Percentiles rank a stretch among this genome's conserved stretches.
Conservation (phyloP, 2,888 invertebrate species). For the Protodeltote pygarga region DNA sequence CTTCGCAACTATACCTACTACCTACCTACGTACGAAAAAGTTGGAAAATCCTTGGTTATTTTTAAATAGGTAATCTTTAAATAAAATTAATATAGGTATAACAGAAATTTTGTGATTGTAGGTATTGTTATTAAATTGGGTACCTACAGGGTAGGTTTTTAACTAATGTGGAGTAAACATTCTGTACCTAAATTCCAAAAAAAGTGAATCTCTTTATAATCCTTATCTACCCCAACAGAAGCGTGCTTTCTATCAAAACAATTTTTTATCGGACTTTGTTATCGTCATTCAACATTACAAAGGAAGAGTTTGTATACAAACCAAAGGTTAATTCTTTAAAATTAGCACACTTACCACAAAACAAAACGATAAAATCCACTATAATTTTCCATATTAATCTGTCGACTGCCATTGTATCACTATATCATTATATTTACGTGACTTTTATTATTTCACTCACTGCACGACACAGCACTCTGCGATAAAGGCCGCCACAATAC, state of each 20-base stretch:
- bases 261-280: slow-evolving; percentile 4
- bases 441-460: slow-evolving; percentile 16
- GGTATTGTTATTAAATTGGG: too few species aligned
- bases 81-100: too few species aligned
- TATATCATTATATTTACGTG: slow-evolving; percentile 34
- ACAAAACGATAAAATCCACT: slow-evolving; percentile 68
- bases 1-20: too few species aligned
- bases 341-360: slow-evolving; percentile 66
- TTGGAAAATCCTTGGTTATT: too few species aligned
- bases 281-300: slow-evolving; percentile 7
- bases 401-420: slow-evolving; percentile 60
- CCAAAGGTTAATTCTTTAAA: slow-evolving; percentile 1
- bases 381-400: slow-evolving; percentile 70
- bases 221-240: background rate
- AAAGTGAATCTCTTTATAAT: background rate
- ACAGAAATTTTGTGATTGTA: too few species aligned
- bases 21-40: too few species aligned
- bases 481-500: slow-evolving; percentile 48
- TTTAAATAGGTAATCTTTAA: too few species aligned
- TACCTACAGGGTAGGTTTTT: background rate
- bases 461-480: slow-evolving; percentile 33
- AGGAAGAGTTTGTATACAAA: slow-evolving; percentile 9
- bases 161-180: background rate
- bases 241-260: too few species aligned
- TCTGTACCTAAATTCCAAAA: background rate